Conservation (phyloP, 37 sponge, comb jelly and placozoan species). For the Halichondria panicea region DNA sequence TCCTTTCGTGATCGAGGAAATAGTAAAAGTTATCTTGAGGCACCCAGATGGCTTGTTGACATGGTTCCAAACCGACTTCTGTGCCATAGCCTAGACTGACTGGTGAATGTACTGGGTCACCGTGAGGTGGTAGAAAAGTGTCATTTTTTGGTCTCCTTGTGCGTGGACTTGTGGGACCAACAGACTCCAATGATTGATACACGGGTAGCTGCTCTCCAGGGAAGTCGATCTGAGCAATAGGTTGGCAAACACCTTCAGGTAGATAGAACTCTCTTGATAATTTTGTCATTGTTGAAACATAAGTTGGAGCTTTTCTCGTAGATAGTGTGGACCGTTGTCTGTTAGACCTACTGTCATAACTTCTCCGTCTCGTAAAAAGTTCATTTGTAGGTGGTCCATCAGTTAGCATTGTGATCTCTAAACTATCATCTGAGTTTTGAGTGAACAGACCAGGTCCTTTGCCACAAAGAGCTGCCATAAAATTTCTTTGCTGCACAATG, state of each 20-base stretch:
- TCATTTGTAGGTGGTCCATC: not conserved
- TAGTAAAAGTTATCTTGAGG: slow-evolving; percentile 28
- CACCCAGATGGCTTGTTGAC: slow-evolving; percentile 64
- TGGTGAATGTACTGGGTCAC: slow-evolving; percentile 34
- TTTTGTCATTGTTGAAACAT: slow-evolving; percentile 1
- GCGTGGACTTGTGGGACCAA: not conserved
- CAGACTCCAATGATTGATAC: too few species aligned
- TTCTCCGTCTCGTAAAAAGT: slow-evolving; percentile 9
- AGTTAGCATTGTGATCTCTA: not conserved
- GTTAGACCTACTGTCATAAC: not conserved
- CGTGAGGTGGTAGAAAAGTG: slow-evolving; percentile 69
- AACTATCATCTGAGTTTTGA: slow-evolving; percentile 6
- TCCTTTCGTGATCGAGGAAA: slow-evolving; percentile 53
- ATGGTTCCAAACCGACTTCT: slow-evolving; percentile 53
- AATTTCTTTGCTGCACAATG: slow-evolving; percentile 60
- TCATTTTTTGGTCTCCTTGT: slow-evolving; percentile 9
- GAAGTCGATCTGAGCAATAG: not conserved
- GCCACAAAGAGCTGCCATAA: slow-evolving; percentile 73
- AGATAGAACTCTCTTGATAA: slow-evolving; percentile 46
- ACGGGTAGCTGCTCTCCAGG: not conserved
- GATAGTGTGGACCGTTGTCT: not conserved
- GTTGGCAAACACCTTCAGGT: slow-evolving; percentile 7
- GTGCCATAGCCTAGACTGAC: slow-evolving; percentile 66
- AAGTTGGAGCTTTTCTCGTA: slow-evolving; percentile 2
- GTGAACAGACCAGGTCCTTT: slow-evolving; percentile 70